phyloP scores from a whole-genome alignment of 2,113 vertebrate species.

The Bubalus kerabau region DNA sequence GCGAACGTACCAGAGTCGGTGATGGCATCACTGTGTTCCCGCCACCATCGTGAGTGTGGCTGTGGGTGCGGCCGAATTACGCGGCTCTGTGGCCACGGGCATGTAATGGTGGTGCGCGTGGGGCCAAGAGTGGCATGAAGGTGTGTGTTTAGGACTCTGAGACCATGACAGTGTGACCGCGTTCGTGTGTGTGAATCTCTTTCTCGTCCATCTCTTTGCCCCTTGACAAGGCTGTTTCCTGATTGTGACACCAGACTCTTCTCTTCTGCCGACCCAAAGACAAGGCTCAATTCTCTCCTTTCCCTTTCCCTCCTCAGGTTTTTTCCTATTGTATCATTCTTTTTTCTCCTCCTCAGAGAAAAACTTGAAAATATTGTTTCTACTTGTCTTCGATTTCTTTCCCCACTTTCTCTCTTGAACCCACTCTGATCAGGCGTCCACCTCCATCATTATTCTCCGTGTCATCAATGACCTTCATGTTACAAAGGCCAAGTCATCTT shows the following conservation, averaged over 20 bases:
- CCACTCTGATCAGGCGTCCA: not conserved
- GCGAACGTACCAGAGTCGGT: accelerated
- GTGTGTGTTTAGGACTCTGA: not conserved
- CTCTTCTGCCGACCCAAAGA: not conserved
- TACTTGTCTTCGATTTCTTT: not conserved
- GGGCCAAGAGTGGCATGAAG: not conserved
- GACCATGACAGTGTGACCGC: not conserved
- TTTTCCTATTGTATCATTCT: not conserved
- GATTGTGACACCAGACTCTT: not conserved
- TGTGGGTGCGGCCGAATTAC: not conserved
- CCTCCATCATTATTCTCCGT: not conserved
- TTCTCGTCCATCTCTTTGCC: not conserved
- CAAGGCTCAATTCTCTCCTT: not conserved
- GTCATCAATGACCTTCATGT: not conserved
- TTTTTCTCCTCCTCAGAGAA: not conserved
- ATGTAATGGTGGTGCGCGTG: not conserved
- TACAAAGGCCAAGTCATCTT: not conserved
- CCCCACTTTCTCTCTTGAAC: not conserved
- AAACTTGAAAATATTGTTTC: not conserved
- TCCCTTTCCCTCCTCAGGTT: not conserved
- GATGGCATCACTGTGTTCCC: not conserved
- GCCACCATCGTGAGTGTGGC: not conserved
- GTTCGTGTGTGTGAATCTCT: not conserved
- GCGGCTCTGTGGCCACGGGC: not conserved
- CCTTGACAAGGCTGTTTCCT: not conserved